Conservation (phyloP, 2,113 vertebrate species). For the Abramis brama region DNA sequence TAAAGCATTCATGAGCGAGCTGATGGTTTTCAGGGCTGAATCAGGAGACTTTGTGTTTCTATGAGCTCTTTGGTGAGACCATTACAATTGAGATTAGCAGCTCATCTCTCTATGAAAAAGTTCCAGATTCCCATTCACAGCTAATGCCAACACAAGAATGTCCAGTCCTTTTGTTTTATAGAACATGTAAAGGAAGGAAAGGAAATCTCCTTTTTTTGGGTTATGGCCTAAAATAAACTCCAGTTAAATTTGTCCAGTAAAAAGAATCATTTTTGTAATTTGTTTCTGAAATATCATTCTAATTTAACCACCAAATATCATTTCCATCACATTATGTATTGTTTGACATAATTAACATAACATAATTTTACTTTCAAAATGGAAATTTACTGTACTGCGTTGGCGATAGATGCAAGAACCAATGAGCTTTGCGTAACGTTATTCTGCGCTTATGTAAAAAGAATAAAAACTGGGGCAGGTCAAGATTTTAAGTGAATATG, state of each 20-base stretch:
- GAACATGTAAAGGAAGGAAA: background rate
- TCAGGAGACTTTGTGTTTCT: background rate
- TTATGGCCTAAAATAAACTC: background rate
- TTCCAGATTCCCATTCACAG: constrained; percentile 14
- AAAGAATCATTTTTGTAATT: background rate
- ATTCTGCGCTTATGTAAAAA: too few species aligned
- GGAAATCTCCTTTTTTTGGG: background rate
- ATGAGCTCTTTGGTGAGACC: background rate
- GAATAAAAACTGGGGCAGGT: background rate
- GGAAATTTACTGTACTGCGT: background rate
- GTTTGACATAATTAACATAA: background rate
- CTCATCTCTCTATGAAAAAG: background rate
- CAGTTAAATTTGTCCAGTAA: background rate
- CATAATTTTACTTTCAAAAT: background rate
- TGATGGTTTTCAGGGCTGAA: constrained; percentile 8
- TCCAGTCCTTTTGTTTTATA: background rate
- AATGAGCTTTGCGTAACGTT: background rate
- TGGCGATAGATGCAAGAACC: background rate
- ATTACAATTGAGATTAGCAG: constrained; percentile 28
- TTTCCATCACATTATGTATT: background rate
- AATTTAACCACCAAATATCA: background rate
- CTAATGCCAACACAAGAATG: constrained; percentile 22
- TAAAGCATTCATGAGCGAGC: background rate
- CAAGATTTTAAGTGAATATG: background rate
- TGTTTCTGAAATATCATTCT: background rate